Evolutionary conservation across 2,797 vertebrate genomes (phyloP).

Genomic region (Parotocinclus haroldoi): DNA sequence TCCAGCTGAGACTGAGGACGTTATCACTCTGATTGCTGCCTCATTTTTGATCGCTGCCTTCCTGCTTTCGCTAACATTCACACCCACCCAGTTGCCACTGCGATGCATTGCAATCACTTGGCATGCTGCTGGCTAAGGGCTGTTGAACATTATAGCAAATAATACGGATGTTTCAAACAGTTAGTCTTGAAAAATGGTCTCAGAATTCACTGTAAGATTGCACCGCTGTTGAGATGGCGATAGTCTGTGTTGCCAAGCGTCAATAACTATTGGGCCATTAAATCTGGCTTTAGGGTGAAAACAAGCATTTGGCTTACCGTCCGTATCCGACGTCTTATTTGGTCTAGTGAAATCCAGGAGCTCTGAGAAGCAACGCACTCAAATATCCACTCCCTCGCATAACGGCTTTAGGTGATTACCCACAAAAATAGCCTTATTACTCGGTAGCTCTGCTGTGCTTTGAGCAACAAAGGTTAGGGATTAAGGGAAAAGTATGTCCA

Average conservation of each 20-base stretch:
- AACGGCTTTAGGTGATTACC: conserved; percentile 45
- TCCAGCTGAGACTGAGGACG: conserved; percentile 37
- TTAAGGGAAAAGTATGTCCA: conserved; percentile 22
- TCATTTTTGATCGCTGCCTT: conserved; percentile 40
- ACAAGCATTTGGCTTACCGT: conserved; percentile 29
- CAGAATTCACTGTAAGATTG: conserved; percentile 16
- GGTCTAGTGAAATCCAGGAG: conserved; percentile 19
- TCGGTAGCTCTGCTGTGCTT: background rate
- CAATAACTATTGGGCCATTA: conserved; percentile 44
- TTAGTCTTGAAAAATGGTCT: conserved; percentile 8
- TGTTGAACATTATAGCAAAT: conserved; percentile 13
- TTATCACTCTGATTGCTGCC: conserved; percentile 40
- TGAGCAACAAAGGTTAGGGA: conserved; percentile 40
- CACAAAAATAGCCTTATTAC: conserved; percentile 40
- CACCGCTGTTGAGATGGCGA: conserved; percentile 27
- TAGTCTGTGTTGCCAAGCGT: conserved; percentile 21
- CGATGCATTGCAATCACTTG: conserved; percentile 4
- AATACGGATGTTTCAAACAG: background rate
- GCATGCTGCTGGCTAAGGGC: background rate
- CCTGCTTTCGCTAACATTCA: conserved; percentile 8
- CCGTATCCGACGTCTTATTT: conserved; percentile 6
- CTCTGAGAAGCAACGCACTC: conserved; percentile 22
- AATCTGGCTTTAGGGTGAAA: conserved; percentile 36
- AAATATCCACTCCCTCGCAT: conserved; percentile 26
- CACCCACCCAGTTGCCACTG: conserved; percentile 5